These are phyloP conservation scores for Lithosia quadra DNA, from an alignment of 2,888 invertebrate species.

Conservation along the genomic window DNA sequence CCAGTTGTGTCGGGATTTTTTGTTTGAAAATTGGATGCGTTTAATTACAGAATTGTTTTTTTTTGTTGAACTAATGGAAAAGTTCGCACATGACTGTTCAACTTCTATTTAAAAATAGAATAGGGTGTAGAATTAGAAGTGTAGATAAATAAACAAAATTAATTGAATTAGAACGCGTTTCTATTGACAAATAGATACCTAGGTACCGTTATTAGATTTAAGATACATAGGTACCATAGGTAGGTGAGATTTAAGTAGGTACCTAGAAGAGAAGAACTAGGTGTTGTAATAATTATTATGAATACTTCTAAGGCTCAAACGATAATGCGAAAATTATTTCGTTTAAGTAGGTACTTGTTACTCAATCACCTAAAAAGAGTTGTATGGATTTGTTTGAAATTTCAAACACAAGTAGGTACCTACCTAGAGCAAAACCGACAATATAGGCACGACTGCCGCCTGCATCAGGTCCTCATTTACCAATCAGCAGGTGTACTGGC, in stretches of 20 bases:
- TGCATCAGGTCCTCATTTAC: too few species aligned
- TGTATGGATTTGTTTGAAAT: not conserved
- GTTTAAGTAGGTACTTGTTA: not conserved
- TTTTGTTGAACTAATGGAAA: not conserved
- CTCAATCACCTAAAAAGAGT: not conserved
- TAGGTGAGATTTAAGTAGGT: too few species aligned
- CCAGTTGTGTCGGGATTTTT: constrained; percentile 37
- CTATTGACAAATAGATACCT: not conserved
- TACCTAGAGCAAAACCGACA: too few species aligned
- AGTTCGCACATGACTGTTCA: not conserved
- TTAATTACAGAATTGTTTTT: constrained; percentile 17
- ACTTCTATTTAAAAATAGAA: not conserved
- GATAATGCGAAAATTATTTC: too few species aligned
- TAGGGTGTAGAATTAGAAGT: not conserved
- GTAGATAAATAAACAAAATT: not conserved
- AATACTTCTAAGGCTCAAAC: too few species aligned
- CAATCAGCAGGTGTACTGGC: too few species aligned
- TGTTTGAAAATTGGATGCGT: constrained; percentile 22
- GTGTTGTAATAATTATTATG: too few species aligned
- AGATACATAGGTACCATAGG: too few species aligned
- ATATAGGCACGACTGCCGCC: too few species aligned
- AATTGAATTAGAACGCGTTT: not conserved
- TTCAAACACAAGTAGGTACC: too few species aligned
- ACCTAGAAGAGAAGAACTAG: too few species aligned
- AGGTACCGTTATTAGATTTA: not conserved